Percentiles rank a stretch among this genome's conserved stretches.
phyloP scores from a whole-genome alignment of 1,140 invertebrate species.

The Catajapyx aquilonaris region DNA sequence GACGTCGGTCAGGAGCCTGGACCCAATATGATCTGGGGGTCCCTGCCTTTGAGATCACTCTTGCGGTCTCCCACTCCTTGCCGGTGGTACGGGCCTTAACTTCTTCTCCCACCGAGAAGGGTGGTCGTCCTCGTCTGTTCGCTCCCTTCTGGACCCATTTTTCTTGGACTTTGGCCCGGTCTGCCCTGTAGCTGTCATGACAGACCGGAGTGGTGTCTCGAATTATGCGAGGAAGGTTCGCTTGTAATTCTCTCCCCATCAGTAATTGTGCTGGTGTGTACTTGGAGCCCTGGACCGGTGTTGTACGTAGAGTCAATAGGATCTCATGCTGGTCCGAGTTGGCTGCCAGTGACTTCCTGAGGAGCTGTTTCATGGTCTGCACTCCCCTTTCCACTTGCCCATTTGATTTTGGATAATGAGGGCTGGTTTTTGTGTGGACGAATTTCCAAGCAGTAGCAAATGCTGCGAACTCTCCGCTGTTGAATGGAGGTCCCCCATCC shows the following conservation, averaged over 20 bases:
- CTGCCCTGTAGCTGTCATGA: too few species aligned
- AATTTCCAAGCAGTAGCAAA: conserved; percentile 13
- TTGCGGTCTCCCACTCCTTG: too few species aligned
- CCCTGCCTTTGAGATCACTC: too few species aligned
- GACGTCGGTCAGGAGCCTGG: too few species aligned
- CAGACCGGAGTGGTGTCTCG: too few species aligned
- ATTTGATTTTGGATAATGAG: conserved; percentile 7
- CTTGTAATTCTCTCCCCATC: neutral
- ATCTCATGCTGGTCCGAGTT: neutral
- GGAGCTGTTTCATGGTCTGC: conserved; percentile 4
- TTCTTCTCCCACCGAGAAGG: too few species aligned
- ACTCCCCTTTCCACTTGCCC: conserved; percentile 7
- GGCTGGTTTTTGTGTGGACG: conserved; percentile 11
- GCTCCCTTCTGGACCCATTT: too few species aligned
- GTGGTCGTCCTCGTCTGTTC: too few species aligned
- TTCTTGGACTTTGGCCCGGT: too few species aligned
- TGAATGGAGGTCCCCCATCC: conserved; percentile 14
- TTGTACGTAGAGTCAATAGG: neutral
- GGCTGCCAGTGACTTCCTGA: conserved; percentile 1
- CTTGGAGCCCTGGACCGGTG: neutral
- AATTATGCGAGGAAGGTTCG: neutral
- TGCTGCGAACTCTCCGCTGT: conserved; percentile 9
- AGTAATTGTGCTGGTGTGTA: neutral
- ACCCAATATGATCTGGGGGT: too few species aligned
- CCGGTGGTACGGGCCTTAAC: too few species aligned